A percentile compares a stretch with the other conserved stretches of the same genome.
Conservation (phyloP, 2,888 invertebrate species). For the Ariolimax columbianus region DNA sequence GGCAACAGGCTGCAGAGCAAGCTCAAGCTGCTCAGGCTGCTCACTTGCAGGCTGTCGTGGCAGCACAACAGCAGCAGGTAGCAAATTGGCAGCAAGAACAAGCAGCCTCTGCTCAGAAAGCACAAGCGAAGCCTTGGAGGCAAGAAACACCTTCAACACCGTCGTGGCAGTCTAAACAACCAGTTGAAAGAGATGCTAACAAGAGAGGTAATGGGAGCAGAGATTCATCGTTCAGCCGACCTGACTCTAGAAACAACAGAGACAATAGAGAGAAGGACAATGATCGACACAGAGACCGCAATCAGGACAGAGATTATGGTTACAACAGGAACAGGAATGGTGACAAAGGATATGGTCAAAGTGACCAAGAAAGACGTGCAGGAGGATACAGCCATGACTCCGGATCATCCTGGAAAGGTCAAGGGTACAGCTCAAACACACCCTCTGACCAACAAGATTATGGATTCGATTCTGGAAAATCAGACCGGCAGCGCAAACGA, state of each 20-base stretch:
- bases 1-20: constrained; percentile 42
- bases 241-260: constrained; percentile 43
- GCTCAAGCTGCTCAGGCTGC: constrained; percentile 41
- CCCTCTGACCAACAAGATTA: constrained; percentile 34
- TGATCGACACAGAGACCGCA: constrained; percentile 56
- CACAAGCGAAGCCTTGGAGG: constrained; percentile 32
- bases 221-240: constrained; percentile 38
- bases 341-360: constrained; percentile 30
- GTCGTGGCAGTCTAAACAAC: constrained; percentile 28
- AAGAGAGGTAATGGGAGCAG: constrained; percentile 27
- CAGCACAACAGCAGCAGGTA: constrained; percentile 49
- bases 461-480: constrained; percentile 29
- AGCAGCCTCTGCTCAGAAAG: constrained; percentile 33
- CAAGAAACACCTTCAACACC: constrained; percentile 24
- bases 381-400: constrained; percentile 36
- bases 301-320: constrained; percentile 44
- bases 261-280: constrained; percentile 61
- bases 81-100: constrained; percentile 43
- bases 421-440: constrained; percentile 22
- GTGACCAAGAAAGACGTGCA: constrained; percentile 18
- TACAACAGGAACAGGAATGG: constrained; percentile 39
- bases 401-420: constrained; percentile 29
- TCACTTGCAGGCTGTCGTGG: constrained; percentile 46
- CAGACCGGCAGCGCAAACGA: constrained; percentile 50
- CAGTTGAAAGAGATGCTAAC: constrained; percentile 21